Conservation (phyloP, 2,797 vertebrate species). For the Falco biarmicus region DNA sequence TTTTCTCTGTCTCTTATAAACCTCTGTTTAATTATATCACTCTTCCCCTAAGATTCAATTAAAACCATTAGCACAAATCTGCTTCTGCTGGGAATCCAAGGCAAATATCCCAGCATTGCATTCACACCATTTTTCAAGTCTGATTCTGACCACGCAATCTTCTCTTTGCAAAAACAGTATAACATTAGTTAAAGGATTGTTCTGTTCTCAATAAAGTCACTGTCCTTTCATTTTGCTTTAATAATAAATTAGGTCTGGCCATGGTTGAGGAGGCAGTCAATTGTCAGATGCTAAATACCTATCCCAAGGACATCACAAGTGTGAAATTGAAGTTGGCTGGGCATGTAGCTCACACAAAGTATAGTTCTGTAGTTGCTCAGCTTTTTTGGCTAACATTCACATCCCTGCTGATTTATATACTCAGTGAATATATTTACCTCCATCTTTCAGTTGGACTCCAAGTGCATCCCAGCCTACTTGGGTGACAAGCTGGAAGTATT, state of each 20-base stretch:
- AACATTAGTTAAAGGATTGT: neutral
- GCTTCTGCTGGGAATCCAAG: neutral
- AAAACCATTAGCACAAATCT: neutral
- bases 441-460: neutral
- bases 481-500: neutral
- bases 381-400: neutral
- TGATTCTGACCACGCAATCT: neutral
- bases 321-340: neutral
- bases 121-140: neutral
- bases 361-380: neutral
- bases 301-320: neutral
- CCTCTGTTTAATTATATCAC: neutral
- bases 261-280: neutral
- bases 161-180: neutral
- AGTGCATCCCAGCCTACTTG: neutral
- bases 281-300: neutral
- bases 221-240: neutral
- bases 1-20: neutral
- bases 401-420: neutral
- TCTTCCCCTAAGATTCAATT: neutral
- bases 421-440: neutral
- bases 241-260: neutral
- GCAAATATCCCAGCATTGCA: neutral
- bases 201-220: neutral
- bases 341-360: neutral